phyloP scores from a whole-genome alignment of 2,113 vertebrate species.

The Odontesthes bonariensis region DNA sequence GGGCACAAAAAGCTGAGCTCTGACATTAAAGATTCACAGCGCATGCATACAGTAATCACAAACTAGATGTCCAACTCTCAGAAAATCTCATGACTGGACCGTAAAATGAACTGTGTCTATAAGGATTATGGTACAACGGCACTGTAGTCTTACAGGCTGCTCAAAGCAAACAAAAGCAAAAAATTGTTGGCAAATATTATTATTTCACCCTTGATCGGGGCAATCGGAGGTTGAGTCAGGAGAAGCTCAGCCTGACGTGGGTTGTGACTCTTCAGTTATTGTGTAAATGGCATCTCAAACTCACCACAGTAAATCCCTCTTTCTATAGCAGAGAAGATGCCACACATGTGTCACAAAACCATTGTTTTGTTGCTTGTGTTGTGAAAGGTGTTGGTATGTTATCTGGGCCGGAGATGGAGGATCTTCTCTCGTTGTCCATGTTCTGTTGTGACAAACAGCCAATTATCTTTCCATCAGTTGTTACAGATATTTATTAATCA shows the following conservation, averaged over 20 bases:
- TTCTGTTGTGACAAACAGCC: conserved; percentile 48
- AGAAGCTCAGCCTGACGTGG: conserved; percentile 52
- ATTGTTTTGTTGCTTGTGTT: conserved; percentile 65
- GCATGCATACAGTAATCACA: too few relatives aligned
- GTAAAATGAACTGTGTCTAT: not conserved
- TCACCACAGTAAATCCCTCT: conserved; percentile 69
- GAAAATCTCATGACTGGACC: not conserved
- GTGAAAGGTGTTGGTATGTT: conserved; percentile 48
- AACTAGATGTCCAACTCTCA: not conserved
- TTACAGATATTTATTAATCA: conserved; percentile 16
- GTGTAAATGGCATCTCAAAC: conserved; percentile 62
- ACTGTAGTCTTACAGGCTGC: not conserved
- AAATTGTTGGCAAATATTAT: conserved; percentile 26
- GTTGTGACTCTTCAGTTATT: conserved; percentile 66
- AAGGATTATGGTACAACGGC: too few relatives aligned
- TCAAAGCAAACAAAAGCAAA: conserved; percentile 26
- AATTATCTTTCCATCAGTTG: conserved; percentile 28
- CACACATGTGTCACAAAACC: conserved; percentile 40
- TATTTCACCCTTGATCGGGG: conserved; percentile 22
- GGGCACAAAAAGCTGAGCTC: too few relatives aligned
- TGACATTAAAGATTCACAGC: too few relatives aligned
- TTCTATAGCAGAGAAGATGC: conserved; percentile 45
- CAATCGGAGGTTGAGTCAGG: conserved; percentile 57
- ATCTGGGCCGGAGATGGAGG: conserved; percentile 8
- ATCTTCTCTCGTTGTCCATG: conserved; percentile 47